Evolutionary conservation across 2,888 invertebrate genomes (phyloP).

Genomic region (Reticulitermes lucifugus): DNA sequence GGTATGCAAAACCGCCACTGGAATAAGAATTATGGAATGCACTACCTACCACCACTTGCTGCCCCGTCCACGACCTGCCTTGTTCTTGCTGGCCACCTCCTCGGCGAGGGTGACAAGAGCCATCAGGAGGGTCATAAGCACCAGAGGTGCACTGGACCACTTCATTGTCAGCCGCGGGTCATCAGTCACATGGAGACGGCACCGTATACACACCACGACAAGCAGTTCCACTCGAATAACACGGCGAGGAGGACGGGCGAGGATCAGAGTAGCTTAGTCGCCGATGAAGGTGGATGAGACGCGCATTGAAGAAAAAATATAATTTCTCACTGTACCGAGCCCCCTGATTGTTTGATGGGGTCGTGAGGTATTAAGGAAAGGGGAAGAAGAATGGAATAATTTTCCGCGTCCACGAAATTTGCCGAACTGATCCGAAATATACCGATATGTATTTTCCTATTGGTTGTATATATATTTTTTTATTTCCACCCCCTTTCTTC

Average conservation of each 20-base stretch:
- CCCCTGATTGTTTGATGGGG: background rate
- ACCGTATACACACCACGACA: conserved; percentile 14
- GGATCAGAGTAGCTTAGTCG: background rate
- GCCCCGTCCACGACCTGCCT: conserved; percentile 83
- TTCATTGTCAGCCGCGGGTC: conserved; percentile 47
- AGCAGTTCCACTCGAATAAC: conserved; percentile 7
- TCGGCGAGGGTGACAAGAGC: conserved; percentile 65
- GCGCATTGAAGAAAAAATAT: conserved; percentile 30
- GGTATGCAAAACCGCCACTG: background rate
- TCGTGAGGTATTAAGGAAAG: conserved; percentile 2
- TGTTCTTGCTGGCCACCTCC: conserved; percentile 64
- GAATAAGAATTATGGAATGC: conserved; percentile 33
- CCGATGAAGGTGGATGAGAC: background rate
- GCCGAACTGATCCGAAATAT: conserved; percentile 43
- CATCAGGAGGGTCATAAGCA: conserved; percentile 65
- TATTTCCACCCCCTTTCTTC: conserved; percentile 38
- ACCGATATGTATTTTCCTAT: conserved; percentile 43
- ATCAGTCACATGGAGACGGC: conserved; percentile 20
- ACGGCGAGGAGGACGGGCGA: background rate
- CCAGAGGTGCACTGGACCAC: conserved; percentile 57
- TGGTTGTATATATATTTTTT: background rate
- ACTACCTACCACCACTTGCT: conserved; percentile 91
- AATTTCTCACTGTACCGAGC: too few species aligned
- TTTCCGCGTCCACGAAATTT: conserved; percentile 36
- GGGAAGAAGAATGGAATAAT: conserved; percentile 7